Conservation (phyloP, 2,797 vertebrate species). For the Halcyon badia region DNA sequence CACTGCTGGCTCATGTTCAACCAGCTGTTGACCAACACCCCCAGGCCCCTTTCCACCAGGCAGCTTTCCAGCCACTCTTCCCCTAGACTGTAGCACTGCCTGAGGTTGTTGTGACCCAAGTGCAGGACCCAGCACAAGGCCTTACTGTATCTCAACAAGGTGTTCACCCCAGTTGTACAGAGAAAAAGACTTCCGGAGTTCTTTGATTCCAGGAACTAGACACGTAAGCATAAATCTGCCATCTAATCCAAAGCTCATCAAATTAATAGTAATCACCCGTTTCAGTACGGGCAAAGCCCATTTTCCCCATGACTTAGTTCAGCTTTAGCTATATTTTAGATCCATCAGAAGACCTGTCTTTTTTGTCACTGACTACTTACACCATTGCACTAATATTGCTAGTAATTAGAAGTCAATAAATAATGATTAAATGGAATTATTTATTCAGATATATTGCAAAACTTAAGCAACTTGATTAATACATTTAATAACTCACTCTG, state of each 20-base stretch:
- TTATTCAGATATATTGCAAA: slow-evolving; percentile 51
- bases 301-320: not conserved
- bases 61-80: not conserved
- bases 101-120: not conserved
- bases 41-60: not conserved
- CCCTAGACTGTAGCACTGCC: fast-evolving
- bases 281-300: not conserved
- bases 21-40: fast-evolving
- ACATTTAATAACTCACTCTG: slow-evolving; percentile 59
- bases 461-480: slow-evolving; percentile 58
- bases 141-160: not conserved
- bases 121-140: not conserved
- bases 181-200: not conserved
- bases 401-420: slow-evolving; percentile 56
- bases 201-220: not conserved
- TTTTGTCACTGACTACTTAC: not conserved
- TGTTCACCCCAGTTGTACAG: not conserved
- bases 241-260: not conserved
- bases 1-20: not conserved
- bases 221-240: not conserved
- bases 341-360: not conserved
- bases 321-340: not conserved
- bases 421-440: slow-evolving; percentile 53
- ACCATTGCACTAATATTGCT: not conserved
- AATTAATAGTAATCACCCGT: not conserved